A percentile compares a stretch with the other conserved stretches of the same genome.
Evolutionary conservation across 2,888 invertebrate genomes (phyloP).

Genomic region (Sarcophaga variegata): DNA sequence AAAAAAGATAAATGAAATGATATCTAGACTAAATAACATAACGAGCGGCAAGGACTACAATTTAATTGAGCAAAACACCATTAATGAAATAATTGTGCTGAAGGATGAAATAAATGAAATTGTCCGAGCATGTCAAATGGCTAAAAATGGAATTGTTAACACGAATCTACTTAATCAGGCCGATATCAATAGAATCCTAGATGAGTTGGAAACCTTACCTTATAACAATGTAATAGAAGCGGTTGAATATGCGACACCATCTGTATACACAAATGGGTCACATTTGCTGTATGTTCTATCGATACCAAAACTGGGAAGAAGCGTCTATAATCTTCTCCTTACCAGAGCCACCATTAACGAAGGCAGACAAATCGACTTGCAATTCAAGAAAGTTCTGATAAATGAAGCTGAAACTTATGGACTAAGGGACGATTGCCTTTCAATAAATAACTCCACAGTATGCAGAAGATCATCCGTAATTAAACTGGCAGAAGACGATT

Average conservation of each 20-base stretch:
- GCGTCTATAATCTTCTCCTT: conserved; percentile 13
- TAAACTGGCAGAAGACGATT: too few relatives aligned
- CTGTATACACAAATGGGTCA: conserved; percentile 27
- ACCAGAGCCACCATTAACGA: conserved; percentile 15
- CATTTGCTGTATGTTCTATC: conserved; percentile 13
- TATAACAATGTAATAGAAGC: conserved; percentile 20
- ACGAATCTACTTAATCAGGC: conserved; percentile 23
- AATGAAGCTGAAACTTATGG: conserved; percentile 28
- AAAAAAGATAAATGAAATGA: neutral
- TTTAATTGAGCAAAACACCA: too few relatives aligned
- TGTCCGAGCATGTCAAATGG: too few relatives aligned
- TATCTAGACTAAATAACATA: too few relatives aligned
- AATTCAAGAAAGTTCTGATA: neutral
- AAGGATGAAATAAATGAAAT: too few relatives aligned
- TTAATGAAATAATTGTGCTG: too few relatives aligned
- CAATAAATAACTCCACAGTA: too few relatives aligned
- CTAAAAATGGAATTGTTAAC: conserved; percentile 5
- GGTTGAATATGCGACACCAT: conserved; percentile 20
- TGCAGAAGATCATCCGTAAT: too few relatives aligned
- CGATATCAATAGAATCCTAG: conserved; percentile 11
- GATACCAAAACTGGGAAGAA: conserved; percentile 7
- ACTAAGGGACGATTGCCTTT: too few relatives aligned
- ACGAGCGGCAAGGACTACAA: too few relatives aligned
- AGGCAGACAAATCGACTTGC: conserved; percentile 21
- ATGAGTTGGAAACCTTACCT: conserved; percentile 18